Conservation (phyloP, 2,888 invertebrate genomes). For the Catotricha subobsoleta region DNA sequence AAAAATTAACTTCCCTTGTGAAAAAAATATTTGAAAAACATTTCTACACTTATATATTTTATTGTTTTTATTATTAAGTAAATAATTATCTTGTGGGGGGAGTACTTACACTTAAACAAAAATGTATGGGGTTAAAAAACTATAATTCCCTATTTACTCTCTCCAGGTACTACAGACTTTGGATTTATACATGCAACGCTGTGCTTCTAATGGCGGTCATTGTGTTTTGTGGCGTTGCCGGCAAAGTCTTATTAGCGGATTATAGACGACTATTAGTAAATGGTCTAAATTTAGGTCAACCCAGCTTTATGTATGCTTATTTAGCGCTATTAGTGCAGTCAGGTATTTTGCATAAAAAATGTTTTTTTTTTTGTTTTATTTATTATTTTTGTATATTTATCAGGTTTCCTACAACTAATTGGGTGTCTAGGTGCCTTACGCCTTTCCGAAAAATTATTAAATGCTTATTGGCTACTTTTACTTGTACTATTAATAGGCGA, state of each 20-base stretch:
- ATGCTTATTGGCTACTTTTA: constrained; percentile 68
- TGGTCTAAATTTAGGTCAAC: constrained; percentile 57
- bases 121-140: too few species aligned
- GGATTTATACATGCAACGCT: constrained; percentile 85
- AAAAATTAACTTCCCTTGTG: too few species aligned
- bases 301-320: constrained; percentile 70
- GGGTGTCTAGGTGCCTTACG: constrained; percentile 68
- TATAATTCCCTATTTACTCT: background rate
- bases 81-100: too few species aligned
- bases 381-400: constrained; percentile 8
- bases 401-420: constrained; percentile 47
- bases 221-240: constrained; percentile 60
- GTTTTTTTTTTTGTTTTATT: background rate
- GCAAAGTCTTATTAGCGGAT: constrained; percentile 48
- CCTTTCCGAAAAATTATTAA: constrained; percentile 61
- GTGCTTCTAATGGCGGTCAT: constrained; percentile 68
- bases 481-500: constrained; percentile 66
- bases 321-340: constrained; percentile 59
- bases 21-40: too few species aligned
- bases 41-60: too few species aligned
- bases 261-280: constrained; percentile 54
- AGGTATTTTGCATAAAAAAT: constrained; percentile 9
- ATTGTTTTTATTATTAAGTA: too few species aligned
- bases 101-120: too few species aligned
- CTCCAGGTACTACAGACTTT: constrained; percentile 62